Base-by-base conservation (phyloP, 2,113 vertebrate genomes). In the Oreochromis aureus region DNA sequence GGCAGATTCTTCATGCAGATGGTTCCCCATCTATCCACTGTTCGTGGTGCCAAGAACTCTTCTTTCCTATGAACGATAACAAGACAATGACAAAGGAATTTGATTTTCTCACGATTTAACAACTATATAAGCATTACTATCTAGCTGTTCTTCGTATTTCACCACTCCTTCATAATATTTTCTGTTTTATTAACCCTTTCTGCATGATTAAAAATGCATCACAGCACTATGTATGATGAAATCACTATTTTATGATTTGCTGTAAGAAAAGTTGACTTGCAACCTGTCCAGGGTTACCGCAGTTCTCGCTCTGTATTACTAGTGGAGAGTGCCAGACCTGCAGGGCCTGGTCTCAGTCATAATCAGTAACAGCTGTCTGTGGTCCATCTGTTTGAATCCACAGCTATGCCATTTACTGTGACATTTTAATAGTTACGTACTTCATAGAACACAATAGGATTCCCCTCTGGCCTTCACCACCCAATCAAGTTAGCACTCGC, bases 1-100 rank as follows among this genome's bases (percentile, higher is more conserved):
- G 90, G 93, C 91, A 87, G 69, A 30, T 80, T 80, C 53, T 61
- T 84, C 73, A 81, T 90, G 85, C 90, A 93, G 92, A 91, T 91
- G 89, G 86, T 82, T 84, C 78, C n/a, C 51, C 53, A 81, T 91
- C 61, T 82, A 69, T 76, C 59, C 54, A 51, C 84, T 84, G 59
- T 81, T 90, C 32, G 0, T 30, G 32, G 56, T 80, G 91, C 91
- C 86, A 85, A 83, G 48, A 85, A 44, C 53, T 59, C 30, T 71
- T n/a, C 54, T 61, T 76, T 82, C 51, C 51, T 85, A 46, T 73
- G 32, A 79, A 51, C 58, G 53, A 86, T 82, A 85, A 51, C 66
- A 76, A 83, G 54, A 80, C 81, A 89, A 6, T 32, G 61, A 83
- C 32, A 61, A 85, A 61, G 63, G 27, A 83, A 81, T 71, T 48